phyloP scores from a whole-genome alignment of 2,888 invertebrate genomes.

The Tholera decimalis region DNA sequence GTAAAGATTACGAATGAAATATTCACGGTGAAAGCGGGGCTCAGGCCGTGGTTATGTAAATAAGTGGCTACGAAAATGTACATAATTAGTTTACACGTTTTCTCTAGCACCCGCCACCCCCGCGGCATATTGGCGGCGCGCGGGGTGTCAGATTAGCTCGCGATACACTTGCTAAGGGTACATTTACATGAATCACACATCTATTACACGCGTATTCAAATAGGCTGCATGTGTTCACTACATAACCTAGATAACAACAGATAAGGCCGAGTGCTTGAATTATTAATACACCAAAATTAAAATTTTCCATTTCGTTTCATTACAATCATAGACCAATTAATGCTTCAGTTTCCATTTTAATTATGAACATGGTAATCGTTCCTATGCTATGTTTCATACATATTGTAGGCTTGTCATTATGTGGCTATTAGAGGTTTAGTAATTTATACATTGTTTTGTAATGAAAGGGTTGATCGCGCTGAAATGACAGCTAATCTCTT shows the following conservation, averaged over 20 bases:
- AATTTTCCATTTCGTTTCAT: conserved; percentile 57
- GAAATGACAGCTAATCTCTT: conserved; percentile 83
- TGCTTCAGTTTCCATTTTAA: conserved; percentile 51
- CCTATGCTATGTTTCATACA: conserved; percentile 42
- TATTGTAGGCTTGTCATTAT: conserved; percentile 27
- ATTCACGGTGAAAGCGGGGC: conserved; percentile 91
- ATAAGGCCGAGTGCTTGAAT: conserved; percentile 82
- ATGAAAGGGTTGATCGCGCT: conserved; percentile 74
- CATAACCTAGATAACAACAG: conserved; percentile 83
- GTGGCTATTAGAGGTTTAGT: conserved; percentile 44
- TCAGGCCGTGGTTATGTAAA: conserved; percentile 90
- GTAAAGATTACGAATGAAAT: conserved; percentile 91
- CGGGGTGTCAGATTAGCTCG: conserved; percentile 80
- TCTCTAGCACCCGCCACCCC: conserved; percentile 81
- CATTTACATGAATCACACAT: conserved; percentile 90
- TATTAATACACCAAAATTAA: conserved; percentile 70
- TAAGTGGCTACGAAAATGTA: conserved; percentile 91
- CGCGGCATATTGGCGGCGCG: conserved; percentile 82
- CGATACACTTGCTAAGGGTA: conserved; percentile 89
- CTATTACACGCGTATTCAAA: conserved; percentile 85
- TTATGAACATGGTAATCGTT: conserved; percentile 53
- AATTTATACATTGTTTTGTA: conserved; percentile 64
- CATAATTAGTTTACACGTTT: conserved; percentile 92
- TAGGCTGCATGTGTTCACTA: conserved; percentile 86
- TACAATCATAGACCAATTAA: conserved; percentile 44